These are phyloP conservation scores for Diglossa cyanea DNA, from an alignment of 2,797 vertebrate species.

Conservation along the genomic window DNA sequence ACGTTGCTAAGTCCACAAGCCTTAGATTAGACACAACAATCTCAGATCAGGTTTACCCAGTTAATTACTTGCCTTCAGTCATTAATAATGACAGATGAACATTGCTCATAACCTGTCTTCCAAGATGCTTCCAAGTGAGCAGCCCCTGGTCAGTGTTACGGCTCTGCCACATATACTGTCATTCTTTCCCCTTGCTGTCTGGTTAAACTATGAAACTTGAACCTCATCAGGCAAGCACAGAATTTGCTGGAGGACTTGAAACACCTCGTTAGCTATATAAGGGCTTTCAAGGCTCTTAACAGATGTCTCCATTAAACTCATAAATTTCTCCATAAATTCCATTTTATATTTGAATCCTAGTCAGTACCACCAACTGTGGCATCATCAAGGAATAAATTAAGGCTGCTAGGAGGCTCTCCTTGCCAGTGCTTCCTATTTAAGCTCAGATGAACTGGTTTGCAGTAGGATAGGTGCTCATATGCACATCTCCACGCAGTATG, in stretches of 20 bases:
- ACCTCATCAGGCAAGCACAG: constrained; percentile 56
- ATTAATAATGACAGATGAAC: constrained; percentile 53
- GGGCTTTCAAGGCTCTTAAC: constrained; percentile 61
- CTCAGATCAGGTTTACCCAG: constrained; percentile 29
- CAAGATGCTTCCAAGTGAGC: constrained; percentile 58
- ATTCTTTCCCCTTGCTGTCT: constrained; percentile 70
- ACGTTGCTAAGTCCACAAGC: not conserved
- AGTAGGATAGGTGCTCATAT: not conserved
- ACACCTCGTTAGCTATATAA: constrained; percentile 65
- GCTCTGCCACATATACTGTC: constrained; percentile 42
- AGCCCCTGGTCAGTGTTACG: not conserved
- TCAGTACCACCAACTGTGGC: constrained; percentile 46
- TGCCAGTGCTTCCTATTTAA: constrained; percentile 10
- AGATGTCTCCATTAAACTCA: constrained; percentile 61
- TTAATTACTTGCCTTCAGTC: constrained; percentile 67
- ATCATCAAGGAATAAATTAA: constrained; percentile 54
- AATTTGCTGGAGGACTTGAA: constrained; percentile 68
- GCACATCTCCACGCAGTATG: not conserved
- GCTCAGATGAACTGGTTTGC: not conserved
- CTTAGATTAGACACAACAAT: constrained; percentile 28
- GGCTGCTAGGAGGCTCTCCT: not conserved
- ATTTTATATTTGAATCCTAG: constrained; percentile 57
- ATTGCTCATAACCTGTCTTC: constrained; percentile 58
- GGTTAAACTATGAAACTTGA: constrained; percentile 64
- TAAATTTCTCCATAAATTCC: constrained; percentile 64